A percentile compares a stretch with the other conserved stretches of the same genome.
Conservation (phyloP, 2,113 vertebrate genomes). For the Malurus elegans region DNA sequence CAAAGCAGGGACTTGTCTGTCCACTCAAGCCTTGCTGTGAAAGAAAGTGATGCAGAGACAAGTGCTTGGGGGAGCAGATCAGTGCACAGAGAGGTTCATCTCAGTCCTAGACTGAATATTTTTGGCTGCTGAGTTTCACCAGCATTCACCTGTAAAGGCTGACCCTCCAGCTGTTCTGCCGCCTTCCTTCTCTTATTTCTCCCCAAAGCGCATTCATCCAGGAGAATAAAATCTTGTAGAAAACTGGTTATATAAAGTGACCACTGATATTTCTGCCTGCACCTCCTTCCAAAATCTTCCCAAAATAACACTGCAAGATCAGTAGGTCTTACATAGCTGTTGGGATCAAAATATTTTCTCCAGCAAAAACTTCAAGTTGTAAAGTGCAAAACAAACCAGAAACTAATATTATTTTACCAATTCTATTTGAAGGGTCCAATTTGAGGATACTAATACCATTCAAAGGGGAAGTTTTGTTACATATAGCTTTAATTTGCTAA, state of each 20-base stretch:
- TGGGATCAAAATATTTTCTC: neutral
- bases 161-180: neutral
- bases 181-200: neutral
- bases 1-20: rapidly evolving
- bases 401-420: neutral
- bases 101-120: rapidly evolving
- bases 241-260: neutral
- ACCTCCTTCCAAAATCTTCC: neutral
- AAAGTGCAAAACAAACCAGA: neutral
- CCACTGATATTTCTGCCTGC: neutral
- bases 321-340: too few species aligned
- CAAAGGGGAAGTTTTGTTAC: neutral
- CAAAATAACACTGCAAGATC: neutral
- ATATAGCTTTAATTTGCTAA: neutral
- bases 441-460: neutral
- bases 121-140: rapidly evolving
- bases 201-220: neutral
- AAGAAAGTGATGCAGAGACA: neutral
- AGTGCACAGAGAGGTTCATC: rapidly evolving
- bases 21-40: neutral
- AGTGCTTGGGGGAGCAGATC: neutral
- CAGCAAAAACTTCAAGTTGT: neutral
- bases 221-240: neutral
- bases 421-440: neutral
- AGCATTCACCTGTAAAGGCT: rapidly evolving